phyloP scores from a whole-genome alignment of 37 sponge, comb jelly and placozoan genomes.

The Amphimedon queenslandica region DNA sequence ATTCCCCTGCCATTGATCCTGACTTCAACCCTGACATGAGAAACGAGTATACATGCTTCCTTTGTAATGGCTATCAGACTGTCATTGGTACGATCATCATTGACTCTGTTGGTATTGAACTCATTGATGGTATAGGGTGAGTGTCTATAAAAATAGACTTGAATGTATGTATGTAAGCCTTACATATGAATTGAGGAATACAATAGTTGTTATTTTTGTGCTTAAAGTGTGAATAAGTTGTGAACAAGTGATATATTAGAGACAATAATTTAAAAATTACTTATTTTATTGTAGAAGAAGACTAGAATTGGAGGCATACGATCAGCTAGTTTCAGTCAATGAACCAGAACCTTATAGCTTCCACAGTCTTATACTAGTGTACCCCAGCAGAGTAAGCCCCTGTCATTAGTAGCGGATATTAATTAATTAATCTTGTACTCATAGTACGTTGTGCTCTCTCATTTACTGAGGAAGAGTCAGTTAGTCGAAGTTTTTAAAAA shows the following conservation, averaged over 20 bases:
- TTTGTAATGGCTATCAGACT: constrained; percentile 28
- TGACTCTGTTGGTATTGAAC: not conserved
- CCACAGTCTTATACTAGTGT: constrained; percentile 32
- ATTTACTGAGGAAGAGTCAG: constrained; percentile 31
- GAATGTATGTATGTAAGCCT: not conserved
- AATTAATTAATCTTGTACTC: not conserved
- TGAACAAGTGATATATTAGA: not conserved
- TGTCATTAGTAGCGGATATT: not conserved
- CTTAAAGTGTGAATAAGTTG: not conserved
- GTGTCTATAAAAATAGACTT: not conserved
- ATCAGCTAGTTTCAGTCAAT: constrained; percentile 20
- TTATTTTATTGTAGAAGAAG: not conserved
- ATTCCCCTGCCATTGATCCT: too few species aligned
- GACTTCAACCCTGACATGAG: constrained; percentile 12
- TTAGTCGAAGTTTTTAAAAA: constrained; percentile 29
- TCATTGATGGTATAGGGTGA: constrained; percentile 21
- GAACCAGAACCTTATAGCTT: constrained; percentile 1
- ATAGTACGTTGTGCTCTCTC: constrained; percentile 31
- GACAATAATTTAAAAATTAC: not conserved
- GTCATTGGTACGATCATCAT: constrained; percentile 21
- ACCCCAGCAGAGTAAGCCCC: constrained; percentile 6
- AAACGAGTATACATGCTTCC: constrained; percentile 40
- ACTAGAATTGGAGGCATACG: constrained; percentile 20
- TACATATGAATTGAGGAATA: too few species aligned
- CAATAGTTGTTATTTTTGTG: too few species aligned